Percentiles rank a stretch among this genome's conserved stretches.
Conservation (phyloP, 2,888 invertebrate genomes). For the Lasius fuliginosus region DNA sequence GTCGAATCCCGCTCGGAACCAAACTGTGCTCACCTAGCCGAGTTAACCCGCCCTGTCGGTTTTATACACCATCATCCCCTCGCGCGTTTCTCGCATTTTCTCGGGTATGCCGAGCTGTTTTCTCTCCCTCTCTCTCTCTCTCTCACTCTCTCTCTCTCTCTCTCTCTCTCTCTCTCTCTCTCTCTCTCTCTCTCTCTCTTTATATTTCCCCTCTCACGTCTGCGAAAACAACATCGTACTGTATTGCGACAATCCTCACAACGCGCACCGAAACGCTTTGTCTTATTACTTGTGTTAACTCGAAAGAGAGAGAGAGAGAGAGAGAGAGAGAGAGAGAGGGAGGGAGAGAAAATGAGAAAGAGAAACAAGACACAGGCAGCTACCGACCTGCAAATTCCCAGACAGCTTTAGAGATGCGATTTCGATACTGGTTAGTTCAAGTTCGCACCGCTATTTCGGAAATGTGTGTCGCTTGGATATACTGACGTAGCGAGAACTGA, state of each 20-base stretch:
- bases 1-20: conserved; percentile 79
- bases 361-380: conserved; percentile 15
- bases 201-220: not conserved
- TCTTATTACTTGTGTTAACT: conserved; percentile 40
- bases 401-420: conserved; percentile 34
- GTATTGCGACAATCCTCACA: conserved; percentile 50
- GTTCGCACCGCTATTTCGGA: conserved; percentile 11
- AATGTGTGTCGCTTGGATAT: conserved; percentile 3
- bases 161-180: not conserved
- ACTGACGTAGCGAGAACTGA: not conserved
- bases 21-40: conserved; percentile 79
- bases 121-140: conserved; percentile 3
- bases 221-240: conserved; percentile 33
- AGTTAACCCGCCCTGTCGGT: conserved; percentile 80
- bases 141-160: not conserved
- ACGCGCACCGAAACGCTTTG: conserved; percentile 35
- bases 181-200: conserved; percentile 11
- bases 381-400: conserved; percentile 33
- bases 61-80: conserved; percentile 71
- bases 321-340: conserved; percentile 6
- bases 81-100: conserved; percentile 41
- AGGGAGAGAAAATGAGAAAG: not conserved
- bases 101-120: conserved; percentile 15
- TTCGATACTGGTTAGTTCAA: conserved; percentile 27
- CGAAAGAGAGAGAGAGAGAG: not conserved